Evolutionary conservation across 37 sponge, comb jelly and placozoan species (phyloP), one percentile per base, ranked within the genome.

Genomic region (Chondrosia reniformis): DNA sequence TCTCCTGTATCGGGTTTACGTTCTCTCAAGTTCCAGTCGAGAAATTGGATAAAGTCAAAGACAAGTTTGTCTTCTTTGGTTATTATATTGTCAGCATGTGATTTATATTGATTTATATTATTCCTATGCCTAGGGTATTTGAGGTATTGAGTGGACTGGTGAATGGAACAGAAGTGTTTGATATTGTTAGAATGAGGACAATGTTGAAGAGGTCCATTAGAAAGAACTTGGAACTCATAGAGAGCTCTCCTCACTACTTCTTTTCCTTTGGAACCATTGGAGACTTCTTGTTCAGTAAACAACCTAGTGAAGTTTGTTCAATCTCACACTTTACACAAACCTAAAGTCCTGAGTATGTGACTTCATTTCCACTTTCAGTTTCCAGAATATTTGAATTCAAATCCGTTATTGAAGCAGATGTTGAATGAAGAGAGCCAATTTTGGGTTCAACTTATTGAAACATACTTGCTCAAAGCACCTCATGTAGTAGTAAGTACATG

Each of bases 181-280:
- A 95, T 49, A 84, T 89, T 84, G 41, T 57, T 37, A 66, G 96
- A 24, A 85, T 95, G 81, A 7, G 5, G 12, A 73, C 81, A n/a
- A 80, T 95, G 38, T 64, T 95, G 45, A 65, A 75, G n/a, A 84
- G 79, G 3, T 36, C 62, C 43, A 81, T 83, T 9, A 31, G 80
- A 12, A 59, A 76, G 28, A 59, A 79, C 17, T 71, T 88, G 44
- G 79, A 84, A 30, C 39, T 41, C 21, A 71, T 89, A 32, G 96
- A 95, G 73, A 85, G 83, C 9, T 19, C 5, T 28, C 88, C 88
- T 32, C 82, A 94, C 30, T 28, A 81, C 24, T 78, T 75, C 76
- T 82, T 94, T 77, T 88, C 94, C 22, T 83, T 87, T 61, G 28
- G 74, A 28, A 41, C 82, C 42, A 94, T 94, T 74, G 94, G 91